phyloP scores from a whole-genome alignment of 2,888 invertebrate genomes.

The Allacma fusca region DNA sequence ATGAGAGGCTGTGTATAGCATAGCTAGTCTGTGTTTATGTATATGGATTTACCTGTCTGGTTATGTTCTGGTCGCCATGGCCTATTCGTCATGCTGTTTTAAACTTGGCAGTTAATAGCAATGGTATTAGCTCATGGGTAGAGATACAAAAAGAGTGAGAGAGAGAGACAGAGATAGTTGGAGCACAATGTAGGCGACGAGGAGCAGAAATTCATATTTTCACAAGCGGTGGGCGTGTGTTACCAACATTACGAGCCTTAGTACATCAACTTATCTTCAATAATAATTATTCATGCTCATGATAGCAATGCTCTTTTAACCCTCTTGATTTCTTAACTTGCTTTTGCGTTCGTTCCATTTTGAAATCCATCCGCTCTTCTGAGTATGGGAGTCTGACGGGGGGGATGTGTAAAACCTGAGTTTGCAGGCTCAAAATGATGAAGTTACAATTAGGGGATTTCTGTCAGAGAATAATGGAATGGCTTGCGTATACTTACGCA shows the following conservation, averaged over 20 bases:
- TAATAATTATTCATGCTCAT: conserved; percentile 14
- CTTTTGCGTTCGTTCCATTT: not conserved
- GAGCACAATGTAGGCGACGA: not conserved
- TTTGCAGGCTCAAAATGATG: too few species aligned
- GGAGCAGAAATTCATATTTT: conserved; percentile 12
- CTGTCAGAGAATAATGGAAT: too few species aligned
- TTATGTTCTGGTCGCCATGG: conserved; percentile 22
- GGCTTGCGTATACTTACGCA: too few species aligned
- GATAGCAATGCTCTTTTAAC: conserved; percentile 1
- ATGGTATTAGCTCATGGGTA: conserved; percentile 31
- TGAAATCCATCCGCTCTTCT: not conserved
- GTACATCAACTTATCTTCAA: conserved; percentile 13
- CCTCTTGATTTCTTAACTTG: not conserved
- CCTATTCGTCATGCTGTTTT: conserved; percentile 28
- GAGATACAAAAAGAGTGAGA: conserved; percentile 10
- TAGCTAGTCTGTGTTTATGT: too few species aligned
- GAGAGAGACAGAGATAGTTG: not conserved
- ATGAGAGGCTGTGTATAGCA: not conserved
- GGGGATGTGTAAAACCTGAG: too few species aligned
- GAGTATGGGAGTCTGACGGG: too few species aligned
- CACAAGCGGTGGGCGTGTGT: conserved; percentile 26
- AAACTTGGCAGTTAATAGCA: conserved; percentile 3
- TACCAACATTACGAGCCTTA: not conserved
- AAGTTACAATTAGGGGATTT: too few species aligned
- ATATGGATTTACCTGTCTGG: conserved; percentile 22